A percentile compares a stretch with the other conserved stretches of the same genome.
These are phyloP conservation scores for Chanos chanos DNA, from an alignment of 2,797 vertebrate species.

Conservation along the genomic window DNA sequence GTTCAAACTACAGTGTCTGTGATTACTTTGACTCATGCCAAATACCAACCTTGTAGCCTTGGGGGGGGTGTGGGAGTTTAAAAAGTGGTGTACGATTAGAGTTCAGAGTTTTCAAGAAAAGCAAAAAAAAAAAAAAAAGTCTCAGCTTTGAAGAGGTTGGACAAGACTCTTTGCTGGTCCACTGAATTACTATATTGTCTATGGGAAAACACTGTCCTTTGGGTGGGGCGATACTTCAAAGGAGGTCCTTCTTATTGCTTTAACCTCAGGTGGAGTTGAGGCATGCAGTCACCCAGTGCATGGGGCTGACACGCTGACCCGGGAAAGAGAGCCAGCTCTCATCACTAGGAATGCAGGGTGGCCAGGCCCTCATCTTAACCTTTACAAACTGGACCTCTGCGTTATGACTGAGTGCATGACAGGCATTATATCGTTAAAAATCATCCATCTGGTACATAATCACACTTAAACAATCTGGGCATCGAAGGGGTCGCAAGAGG, in stretches of 20 bases:
- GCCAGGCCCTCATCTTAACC: background rate
- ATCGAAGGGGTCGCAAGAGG: no score
- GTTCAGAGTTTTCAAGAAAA: constrained; percentile 65
- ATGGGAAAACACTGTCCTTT: constrained; percentile 57
- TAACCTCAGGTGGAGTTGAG: constrained; percentile 54
- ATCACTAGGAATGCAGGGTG: constrained; percentile 12
- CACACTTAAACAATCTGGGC: no score
- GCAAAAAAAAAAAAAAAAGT: constrained; percentile 38
- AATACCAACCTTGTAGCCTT: constrained; percentile 65
- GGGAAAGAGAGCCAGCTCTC: constrained; percentile 32
- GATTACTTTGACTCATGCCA: constrained; percentile 67
- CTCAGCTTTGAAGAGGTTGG: constrained; percentile 66
- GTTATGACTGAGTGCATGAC: background rate
- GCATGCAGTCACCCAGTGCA: constrained; percentile 65
- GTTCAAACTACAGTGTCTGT: no score
- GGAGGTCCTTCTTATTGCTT: constrained; percentile 66
- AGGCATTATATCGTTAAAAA: no score
- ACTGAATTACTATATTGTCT: constrained; percentile 73
- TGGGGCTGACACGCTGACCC: constrained; percentile 53
- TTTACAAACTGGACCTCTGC: background rate
- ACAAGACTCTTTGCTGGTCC: constrained; percentile 35
- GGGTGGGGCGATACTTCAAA: constrained; percentile 75
- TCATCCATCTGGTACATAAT: no score
- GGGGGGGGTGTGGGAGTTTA: constrained; percentile 61
- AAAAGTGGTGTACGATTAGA: constrained; percentile 58